Percentiles rank a stretch among this genome's conserved stretches.
phyloP scores from a whole-genome alignment of 2,113 vertebrate genomes.

The Penelope pileata region DNA sequence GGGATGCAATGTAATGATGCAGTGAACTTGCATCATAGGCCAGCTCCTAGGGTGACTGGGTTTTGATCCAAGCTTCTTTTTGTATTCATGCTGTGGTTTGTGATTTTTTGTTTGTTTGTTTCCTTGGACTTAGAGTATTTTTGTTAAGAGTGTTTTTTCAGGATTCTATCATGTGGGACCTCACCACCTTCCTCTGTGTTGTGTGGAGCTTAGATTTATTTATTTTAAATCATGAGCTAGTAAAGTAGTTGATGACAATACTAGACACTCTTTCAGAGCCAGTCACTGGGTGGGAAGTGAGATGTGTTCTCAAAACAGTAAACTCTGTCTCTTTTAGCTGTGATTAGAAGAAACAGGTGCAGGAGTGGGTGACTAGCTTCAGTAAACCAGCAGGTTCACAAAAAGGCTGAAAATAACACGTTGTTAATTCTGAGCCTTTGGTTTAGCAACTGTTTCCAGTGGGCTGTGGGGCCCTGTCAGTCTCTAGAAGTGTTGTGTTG shows the following conservation, averaged over 20 bases:
- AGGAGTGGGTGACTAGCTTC: neutral
- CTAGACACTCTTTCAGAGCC: neutral
- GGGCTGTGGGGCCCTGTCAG: neutral
- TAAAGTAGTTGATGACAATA: neutral
- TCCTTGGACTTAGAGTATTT: neutral
- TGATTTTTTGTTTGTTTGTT: neutral
- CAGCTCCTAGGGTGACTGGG: neutral
- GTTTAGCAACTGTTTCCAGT: neutral
- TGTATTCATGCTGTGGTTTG: accelerated
- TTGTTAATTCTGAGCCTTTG: neutral
- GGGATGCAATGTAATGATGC: neutral
- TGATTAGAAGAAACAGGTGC: neutral
- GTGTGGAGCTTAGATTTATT: neutral
- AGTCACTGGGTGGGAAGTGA: neutral
- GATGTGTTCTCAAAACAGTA: neutral
- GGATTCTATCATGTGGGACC: neutral
- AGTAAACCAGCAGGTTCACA: neutral
- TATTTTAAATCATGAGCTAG: neutral
- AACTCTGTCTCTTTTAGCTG: neutral
- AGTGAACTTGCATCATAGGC: neutral
- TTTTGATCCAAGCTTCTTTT: neutral
- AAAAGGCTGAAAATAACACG: neutral
- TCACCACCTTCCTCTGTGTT: neutral
- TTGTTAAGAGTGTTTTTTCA: neutral
- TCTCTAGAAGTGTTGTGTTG: neutral